Evolutionary conservation across 2,888 invertebrate genomes (phyloP).

Genomic region (Microplitis manilae): DNA sequence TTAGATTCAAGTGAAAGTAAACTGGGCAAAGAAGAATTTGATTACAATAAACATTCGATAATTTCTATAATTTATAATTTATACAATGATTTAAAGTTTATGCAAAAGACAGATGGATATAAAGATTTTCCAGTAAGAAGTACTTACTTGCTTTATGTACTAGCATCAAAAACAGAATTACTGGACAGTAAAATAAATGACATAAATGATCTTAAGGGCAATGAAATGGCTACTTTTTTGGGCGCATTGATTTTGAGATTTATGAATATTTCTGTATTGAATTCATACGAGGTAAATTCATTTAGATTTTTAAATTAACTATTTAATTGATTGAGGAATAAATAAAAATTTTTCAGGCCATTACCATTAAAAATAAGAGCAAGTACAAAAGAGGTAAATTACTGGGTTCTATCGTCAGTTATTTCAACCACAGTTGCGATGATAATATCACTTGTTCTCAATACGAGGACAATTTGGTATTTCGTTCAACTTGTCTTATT

Average conservation of each 20-base stretch:
- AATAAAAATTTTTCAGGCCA: background rate
- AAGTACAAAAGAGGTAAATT: background rate
- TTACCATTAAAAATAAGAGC: background rate
- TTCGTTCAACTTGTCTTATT: background rate
- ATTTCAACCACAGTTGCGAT: background rate
- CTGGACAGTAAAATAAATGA: background rate
- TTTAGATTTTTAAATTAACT: background rate
- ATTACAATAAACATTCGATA: background rate
- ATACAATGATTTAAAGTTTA: background rate
- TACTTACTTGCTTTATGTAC: background rate
- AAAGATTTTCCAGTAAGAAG: background rate
- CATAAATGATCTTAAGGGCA: background rate
- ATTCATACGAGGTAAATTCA: background rate
- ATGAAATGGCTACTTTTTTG: background rate
- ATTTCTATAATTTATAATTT: background rate
- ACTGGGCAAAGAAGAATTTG: background rate
- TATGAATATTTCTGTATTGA: background rate
- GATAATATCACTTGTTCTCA: background rate
- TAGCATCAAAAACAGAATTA: constrained; percentile 10
- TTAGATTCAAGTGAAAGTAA: background rate
- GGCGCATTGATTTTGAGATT: background rate
- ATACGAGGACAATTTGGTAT: background rate
- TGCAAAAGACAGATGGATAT: background rate
- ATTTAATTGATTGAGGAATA: background rate
- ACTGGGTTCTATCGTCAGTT: background rate